A percentile compares a stretch with the other conserved stretches of the same genome.
Evolutionary conservation across 30 jellyfish, hydroid and myxozoan species (phyloP).

Genomic region (Clytia hemisphaerica): DNA sequence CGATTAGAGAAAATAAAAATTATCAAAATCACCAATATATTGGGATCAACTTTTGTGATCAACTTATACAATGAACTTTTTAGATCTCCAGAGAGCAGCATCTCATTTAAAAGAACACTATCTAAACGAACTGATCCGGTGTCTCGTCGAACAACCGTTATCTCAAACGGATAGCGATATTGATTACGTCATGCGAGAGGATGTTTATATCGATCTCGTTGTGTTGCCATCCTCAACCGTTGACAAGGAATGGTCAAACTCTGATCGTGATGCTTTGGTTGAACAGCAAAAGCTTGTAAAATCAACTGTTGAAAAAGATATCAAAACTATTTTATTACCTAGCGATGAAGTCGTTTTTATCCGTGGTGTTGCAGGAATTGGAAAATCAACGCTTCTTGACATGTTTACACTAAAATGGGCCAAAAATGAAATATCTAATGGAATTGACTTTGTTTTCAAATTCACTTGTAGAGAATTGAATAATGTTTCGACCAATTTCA

Average conservation of each 20-base stretch:
- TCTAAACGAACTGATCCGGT: no score
- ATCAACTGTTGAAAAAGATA: background rate
- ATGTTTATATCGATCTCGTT: conserved; percentile 8
- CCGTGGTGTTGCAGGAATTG: conserved; percentile 15
- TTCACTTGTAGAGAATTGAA: conserved; percentile 3
- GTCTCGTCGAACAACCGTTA: no score
- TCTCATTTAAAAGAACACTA: no score
- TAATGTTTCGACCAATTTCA: background rate
- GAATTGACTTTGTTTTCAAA: conserved; percentile 11
- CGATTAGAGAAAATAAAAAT: no score
- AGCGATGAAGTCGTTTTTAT: background rate
- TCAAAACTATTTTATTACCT: no score
- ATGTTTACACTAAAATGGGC: conserved; percentile 1
- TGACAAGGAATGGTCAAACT: background rate
- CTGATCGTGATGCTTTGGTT: background rate
- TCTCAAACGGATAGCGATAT: no score
- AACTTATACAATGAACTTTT: no score
- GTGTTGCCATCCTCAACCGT: background rate
- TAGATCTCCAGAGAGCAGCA: no score
- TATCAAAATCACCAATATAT: no score
- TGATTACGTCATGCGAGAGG: no score
- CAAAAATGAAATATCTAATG: background rate
- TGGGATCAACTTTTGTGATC: no score
- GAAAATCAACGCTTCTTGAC: background rate
- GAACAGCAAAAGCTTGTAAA: background rate